Conservation (phyloP, 1,140 invertebrate species). For the Psix sp. region DNA sequence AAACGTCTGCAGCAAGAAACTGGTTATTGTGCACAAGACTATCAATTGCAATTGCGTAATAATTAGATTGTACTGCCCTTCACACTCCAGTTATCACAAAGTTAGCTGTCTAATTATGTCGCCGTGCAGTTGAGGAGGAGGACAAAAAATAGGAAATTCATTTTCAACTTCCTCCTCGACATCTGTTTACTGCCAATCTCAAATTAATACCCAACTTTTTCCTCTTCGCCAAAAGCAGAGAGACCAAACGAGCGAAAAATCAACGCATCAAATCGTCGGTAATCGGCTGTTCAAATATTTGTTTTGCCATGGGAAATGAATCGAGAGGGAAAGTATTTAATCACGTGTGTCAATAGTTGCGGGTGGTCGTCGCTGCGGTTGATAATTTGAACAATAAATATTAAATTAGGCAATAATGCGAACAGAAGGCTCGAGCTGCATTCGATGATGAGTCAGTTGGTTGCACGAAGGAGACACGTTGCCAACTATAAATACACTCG, state of each 20-base stretch:
- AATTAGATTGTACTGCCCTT: slow-evolving; percentile 55
- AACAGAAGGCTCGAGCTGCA: slow-evolving; percentile 8
- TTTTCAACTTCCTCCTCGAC: too few relatives aligned
- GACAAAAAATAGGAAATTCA: too few relatives aligned
- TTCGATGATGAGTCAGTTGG: too few relatives aligned
- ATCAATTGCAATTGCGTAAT: slow-evolving; percentile 56
- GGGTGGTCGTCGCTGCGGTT: slow-evolving; percentile 4
- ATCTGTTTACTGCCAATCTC: too few relatives aligned
- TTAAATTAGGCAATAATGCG: slow-evolving; percentile 19
- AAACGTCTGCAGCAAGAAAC: slow-evolving; percentile 21
- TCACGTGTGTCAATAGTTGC: slow-evolving; percentile 24
- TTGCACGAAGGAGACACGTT: too few relatives aligned
- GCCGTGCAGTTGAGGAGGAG: too few relatives aligned
- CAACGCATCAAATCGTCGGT: too few relatives aligned
- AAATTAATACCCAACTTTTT: too few relatives aligned
- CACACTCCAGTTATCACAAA: slow-evolving; percentile 46
- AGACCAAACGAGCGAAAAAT: too few relatives aligned
- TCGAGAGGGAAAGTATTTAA: slow-evolving; percentile 13
- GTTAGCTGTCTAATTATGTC: slow-evolving; percentile 44
- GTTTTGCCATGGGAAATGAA: not conserved
- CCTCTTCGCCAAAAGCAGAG: too few relatives aligned
- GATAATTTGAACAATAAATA: slow-evolving; percentile 23
- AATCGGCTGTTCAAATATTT: slow-evolving; percentile 13
- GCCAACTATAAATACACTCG: too few relatives aligned
- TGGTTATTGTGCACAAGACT: slow-evolving; percentile 34